Evolutionary conservation across 2,113 vertebrate species (phyloP).

Genomic region (Platichthys flesus): DNA sequence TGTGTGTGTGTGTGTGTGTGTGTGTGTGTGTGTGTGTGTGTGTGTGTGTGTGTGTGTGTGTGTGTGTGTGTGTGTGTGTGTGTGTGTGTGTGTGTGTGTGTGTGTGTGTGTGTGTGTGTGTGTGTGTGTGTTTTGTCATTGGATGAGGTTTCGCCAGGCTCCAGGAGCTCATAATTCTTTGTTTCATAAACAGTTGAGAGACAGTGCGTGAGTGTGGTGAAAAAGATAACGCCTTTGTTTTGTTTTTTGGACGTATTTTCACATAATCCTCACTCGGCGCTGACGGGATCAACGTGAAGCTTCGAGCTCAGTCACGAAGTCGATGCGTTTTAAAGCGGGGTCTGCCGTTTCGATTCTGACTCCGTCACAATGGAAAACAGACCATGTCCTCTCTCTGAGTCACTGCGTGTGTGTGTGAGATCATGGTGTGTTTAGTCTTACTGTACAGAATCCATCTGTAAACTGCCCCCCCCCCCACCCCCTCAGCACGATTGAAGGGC

Average conservation of each 20-base stretch:
- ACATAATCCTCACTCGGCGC: neutral
- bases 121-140: conserved; percentile 45
- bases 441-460: conserved; percentile 66
- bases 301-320: conserved; percentile 4
- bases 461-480: neutral
- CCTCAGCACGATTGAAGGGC: conserved; percentile 54
- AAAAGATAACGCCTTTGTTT: neutral
- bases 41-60: conserved; percentile 21
- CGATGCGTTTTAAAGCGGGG: conserved; percentile 11
- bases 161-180: conserved; percentile 29
- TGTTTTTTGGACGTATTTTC: neutral
- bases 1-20: conserved; percentile 21
- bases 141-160: conserved; percentile 40
- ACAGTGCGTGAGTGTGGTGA: neutral
- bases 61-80: conserved; percentile 13
- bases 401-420: conserved; percentile 20
- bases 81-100: conserved; percentile 1
- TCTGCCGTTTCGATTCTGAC: conserved; percentile 32
- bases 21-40: conserved; percentile 3
- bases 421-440: conserved; percentile 57
- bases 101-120: neutral
- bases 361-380: conserved; percentile 53
- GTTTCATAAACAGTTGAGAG: conserved; percentile 48
- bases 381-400: conserved; percentile 37
- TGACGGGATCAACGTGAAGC: conserved; percentile 7